Base-by-base conservation (phyloP, 2,888 invertebrate genomes). In the Fissipunctia ypsillon region DNA sequence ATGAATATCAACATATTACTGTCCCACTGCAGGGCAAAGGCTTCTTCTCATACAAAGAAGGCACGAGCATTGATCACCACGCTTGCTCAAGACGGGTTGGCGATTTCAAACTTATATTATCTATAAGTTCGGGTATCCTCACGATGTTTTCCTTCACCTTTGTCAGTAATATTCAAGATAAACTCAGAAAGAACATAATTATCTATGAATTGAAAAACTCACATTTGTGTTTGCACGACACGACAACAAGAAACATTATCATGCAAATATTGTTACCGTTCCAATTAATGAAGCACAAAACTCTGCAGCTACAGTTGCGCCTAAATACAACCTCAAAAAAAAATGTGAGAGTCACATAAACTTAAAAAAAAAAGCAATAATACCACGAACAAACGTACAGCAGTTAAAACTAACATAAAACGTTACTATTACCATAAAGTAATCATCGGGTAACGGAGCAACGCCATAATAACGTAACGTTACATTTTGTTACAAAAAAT, bases 401-500 rank as follows among this genome's bases (percentile, higher is more conserved):
- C 73, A 78, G 83, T 83, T 80, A 80, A 78, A 81, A 80, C 68
- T 76, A 81, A 76, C 80, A 74, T 68, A 70, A 73, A 85, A 78
- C 56, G 66, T 59, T 25, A 77, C 31, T 79, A 88, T 86, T 84
- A 86, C 86, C 87, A 90, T 91, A 91, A 92, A 89, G 85, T 82
- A 82, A 80, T 87, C 86, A 87, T 89, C 78, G 78, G 85, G 89
- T 91, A 94, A 92, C 92, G 91, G 91, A 88, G 84, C 88, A 84
- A 83, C 85, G 82, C 85, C 78, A 85, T 90, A 90, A 90, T 81
- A 86, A 84, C 76, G 41, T 77, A 60, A 83, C 83, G 83, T 88
- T 88, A 92, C 90, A 91, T 90, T 91, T 89, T 88, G 84, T 89
- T 85, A 88, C 83, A 91, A 91, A 92, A 93, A 91, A 89, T 79